A percentile compares a stretch with the other conserved stretches of the same genome.
These are phyloP conservation scores for Alectoris magna DNA, from an alignment of 2,797 vertebrate genomes.

Conservation along the genomic window DNA sequence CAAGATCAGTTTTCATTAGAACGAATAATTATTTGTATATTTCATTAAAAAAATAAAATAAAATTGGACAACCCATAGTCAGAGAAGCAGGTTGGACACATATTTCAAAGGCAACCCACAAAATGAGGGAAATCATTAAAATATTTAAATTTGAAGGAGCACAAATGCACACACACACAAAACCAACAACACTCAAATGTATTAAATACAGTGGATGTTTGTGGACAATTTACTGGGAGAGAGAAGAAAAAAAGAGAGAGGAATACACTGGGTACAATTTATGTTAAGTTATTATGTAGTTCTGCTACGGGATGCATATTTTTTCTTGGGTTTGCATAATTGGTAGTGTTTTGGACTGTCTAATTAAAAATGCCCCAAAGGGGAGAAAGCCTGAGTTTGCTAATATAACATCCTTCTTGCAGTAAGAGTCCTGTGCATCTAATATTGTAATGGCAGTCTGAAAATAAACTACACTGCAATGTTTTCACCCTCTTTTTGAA, in stretches of 20 bases:
- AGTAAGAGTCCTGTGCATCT: not conserved
- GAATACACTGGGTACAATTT: not conserved
- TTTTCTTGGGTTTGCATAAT: not conserved
- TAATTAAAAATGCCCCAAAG: not conserved
- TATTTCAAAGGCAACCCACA: not conserved
- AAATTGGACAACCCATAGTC: not conserved
- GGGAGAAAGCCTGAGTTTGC: fast-evolving
- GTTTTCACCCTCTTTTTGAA: not conserved
- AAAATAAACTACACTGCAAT: not conserved
- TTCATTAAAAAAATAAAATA: not conserved
- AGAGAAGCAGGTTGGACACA: not conserved
- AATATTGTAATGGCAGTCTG: not conserved
- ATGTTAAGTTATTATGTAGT: not conserved
- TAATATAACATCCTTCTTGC: not conserved
- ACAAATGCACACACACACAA: not conserved
- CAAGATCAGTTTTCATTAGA: not conserved
- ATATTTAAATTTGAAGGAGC: not conserved
- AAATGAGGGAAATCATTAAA: not conserved
- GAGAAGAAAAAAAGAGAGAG: not conserved
- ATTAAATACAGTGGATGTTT: not conserved
- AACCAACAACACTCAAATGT: not conserved
- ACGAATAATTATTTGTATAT: not conserved
- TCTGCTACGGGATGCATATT: not conserved
- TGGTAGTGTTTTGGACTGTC: not conserved
- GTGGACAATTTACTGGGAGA: not conserved